Conservation (phyloP, 2,797 vertebrate species). For the Hypotaenidia okinawae region DNA sequence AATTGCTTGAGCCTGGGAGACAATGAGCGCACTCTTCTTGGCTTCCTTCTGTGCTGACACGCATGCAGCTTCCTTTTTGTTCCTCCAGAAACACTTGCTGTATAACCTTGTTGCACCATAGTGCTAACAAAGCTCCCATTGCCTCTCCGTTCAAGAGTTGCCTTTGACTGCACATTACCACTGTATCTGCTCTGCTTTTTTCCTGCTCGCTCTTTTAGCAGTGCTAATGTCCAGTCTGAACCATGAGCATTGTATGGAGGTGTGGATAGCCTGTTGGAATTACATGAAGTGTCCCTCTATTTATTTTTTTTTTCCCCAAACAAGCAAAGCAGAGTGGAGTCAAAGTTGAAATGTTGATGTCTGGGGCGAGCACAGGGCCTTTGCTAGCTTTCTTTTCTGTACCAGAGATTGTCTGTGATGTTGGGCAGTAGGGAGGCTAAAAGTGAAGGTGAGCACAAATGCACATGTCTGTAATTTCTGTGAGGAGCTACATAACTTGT, state of each 20-base stretch:
- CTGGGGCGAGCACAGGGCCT: background rate
- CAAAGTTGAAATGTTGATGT: background rate
- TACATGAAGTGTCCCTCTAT: background rate
- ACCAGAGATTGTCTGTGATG: background rate
- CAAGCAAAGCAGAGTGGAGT: background rate
- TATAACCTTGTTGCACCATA: background rate
- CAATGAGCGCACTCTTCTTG: background rate
- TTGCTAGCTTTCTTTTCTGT: background rate
- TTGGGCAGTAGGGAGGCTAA: background rate
- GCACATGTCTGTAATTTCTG: background rate
- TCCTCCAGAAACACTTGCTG: background rate
- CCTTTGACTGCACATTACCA: background rate
- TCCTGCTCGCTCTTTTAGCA: background rate
- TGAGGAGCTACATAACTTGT: background rate
- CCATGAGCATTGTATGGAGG: accelerated
- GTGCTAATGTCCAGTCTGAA: background rate
- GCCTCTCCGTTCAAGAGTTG: background rate
- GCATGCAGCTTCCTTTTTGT: background rate
- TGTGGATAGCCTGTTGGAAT: background rate
- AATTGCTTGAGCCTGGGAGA: background rate
- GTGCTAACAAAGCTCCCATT: background rate
- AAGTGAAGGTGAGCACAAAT: background rate
- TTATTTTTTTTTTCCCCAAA: background rate
- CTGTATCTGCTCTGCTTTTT: background rate
- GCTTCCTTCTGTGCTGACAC: background rate